phyloP scores from a whole-genome alignment of 2,888 invertebrate genomes.

The Pasiphila rectangulata region DNA sequence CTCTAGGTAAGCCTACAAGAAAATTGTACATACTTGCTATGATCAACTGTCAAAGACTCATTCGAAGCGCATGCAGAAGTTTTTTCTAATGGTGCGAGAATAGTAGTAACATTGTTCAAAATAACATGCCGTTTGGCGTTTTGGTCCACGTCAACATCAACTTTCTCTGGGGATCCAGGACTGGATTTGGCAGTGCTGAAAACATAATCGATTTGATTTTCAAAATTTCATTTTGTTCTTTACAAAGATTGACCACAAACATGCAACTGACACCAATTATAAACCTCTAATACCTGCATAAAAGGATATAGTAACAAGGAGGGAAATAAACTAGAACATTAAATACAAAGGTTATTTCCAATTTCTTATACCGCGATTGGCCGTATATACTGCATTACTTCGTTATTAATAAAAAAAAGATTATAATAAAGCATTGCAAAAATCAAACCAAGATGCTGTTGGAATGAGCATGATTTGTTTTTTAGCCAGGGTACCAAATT shows the following conservation, averaged over 20 bases:
- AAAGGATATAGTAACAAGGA: background rate
- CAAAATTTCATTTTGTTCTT: too few relatives aligned
- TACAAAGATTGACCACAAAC: conserved; percentile 13
- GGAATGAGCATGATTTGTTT: too few relatives aligned
- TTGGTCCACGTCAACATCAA: conserved; percentile 49
- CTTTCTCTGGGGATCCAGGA: conserved; percentile 82
- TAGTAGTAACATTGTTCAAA: conserved; percentile 59
- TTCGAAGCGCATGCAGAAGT: conserved; percentile 89
- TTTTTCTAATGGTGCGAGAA: conserved; percentile 72
- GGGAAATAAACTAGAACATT: too few relatives aligned
- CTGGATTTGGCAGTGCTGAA: conserved; percentile 82
- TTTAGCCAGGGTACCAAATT: too few relatives aligned
- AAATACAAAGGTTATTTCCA: too few relatives aligned
- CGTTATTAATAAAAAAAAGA: too few relatives aligned
- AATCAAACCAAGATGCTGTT: too few relatives aligned
- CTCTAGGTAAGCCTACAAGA: too few relatives aligned
- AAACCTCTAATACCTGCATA: background rate
- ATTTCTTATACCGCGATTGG: too few relatives aligned
- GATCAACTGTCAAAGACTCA: conserved; percentile 90
- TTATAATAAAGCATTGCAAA: too few relatives aligned
- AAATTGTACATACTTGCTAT: conserved; percentile 67
- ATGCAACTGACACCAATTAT: conserved; percentile 17
- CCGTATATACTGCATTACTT: too few relatives aligned
- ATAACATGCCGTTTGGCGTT: conserved; percentile 55
- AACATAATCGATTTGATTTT: conserved; percentile 32